Evolutionary conservation across 2,888 invertebrate genomes (phyloP), one percentile per base, ranked within the genome.

Genomic region (Leucoptera coffeella): DNA sequence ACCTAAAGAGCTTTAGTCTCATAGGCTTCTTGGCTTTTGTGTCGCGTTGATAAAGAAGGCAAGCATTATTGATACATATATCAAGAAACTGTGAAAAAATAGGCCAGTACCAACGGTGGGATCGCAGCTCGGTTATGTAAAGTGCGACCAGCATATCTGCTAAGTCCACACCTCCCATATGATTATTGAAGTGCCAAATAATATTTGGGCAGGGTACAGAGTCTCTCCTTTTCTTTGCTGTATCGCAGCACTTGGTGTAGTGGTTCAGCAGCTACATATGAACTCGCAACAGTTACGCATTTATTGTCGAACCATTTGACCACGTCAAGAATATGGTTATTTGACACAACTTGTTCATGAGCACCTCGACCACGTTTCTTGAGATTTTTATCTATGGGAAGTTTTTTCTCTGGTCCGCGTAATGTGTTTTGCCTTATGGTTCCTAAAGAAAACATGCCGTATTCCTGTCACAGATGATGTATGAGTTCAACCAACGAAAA

Each of bases 111-210:
- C 34, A 34, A 26, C 30, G 23, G 12, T 29, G 27, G 25, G 28
- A 26, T 27, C 24, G 29, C 14, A 30, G 20, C 13, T 29, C 22
- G 15, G 30, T 30, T 25, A 28, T 23, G 14, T 30, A 29, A n/a
- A 24, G 20, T 20, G 23, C 19, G 4, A 24, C 14, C 11, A 23
- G 11, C 23, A 26, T 24, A 19, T 28, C 23, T 10, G 23, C 23
- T 13, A 28, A 12, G 20, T 34, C 34, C 4, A 36, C 30, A n/a
- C 36, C 35, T 2, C 36, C 32, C 38, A 36, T 36, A 24, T 36
- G 32, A 20, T 28, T 29, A 28, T 39, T 38, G 25, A 35, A 40
- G n/a, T 38, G 35, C 23, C 35, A 30, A 21, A 37, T 27, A 14
- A 33, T 30, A 17, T 35, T 14, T 4, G 32, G 33, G 27, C 33